Evolutionary conservation across 2,113 vertebrate species (phyloP), one percentile per base, ranked within the genome.

Genomic region (Indicator indicator): DNA sequence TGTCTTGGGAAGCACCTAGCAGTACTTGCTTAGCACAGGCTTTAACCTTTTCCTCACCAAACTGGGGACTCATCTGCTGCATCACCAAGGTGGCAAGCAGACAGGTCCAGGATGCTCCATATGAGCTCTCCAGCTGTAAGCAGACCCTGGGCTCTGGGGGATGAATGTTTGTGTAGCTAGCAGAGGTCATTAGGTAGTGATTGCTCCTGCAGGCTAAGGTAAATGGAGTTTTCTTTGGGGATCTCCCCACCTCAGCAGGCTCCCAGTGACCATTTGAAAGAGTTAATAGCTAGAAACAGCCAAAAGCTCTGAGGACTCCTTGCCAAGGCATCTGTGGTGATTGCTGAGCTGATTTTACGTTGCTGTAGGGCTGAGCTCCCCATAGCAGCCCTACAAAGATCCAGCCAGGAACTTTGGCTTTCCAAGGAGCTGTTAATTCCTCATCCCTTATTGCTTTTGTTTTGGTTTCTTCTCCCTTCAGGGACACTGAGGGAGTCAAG

Each of bases 101-200:
- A 36, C 19, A 14, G 17, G 40, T 14, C 6, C 54, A n/a, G 48
- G 83, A 46, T 60, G 42, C 26, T 70, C 26, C 9, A 2, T 6
- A 26, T 52, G 24, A 20, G 40, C 70, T 6, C 65, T 30, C 44
- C 14, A 74, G 56, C 50, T 59, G 72, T 60, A 42, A 54, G 11
- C 0, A 0, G 62, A 55, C 0, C 2, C 10, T 56, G 46, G 50
- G 7, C 27, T 63, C 46, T 4, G 11, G 18, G 18, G 23, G 9
- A n/a, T 52, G n/a, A 72, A 56, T 3, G 2, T 12, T 9, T 65
- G 68, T 33, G 26, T 13, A 0, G 0, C 15, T 16, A 6, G 38
- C 44, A 88, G 69, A 85, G 27, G 12, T 42, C 59, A 36, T 55
- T 36, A 69, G 20, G 50, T n/a, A 59, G 18, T 65, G 6, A 56